phyloP scores from a whole-genome alignment of 2,797 vertebrate genomes.

The Helarctos malayanus region DNA sequence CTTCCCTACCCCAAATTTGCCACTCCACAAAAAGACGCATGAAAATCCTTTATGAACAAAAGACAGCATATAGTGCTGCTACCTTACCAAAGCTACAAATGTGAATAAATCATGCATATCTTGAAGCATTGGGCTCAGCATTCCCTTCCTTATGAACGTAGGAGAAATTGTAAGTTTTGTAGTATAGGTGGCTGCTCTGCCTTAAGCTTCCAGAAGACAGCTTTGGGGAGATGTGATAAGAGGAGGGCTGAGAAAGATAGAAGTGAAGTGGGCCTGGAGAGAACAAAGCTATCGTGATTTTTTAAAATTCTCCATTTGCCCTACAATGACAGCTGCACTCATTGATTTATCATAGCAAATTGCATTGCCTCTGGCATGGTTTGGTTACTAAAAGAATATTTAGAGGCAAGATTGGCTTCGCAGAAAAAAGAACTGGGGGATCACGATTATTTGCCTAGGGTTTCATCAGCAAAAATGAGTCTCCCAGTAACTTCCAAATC shows the following conservation, averaged over 20 bases:
- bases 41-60: neutral
- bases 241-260: neutral
- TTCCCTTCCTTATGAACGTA: neutral
- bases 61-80: neutral
- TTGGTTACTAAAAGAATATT: neutral
- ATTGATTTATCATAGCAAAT: neutral
- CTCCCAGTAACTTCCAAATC: neutral
- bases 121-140: neutral
- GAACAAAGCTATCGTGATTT: neutral
- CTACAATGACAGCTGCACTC: neutral
- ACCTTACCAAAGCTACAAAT: neutral
- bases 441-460: neutral
- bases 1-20: neutral
- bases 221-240: neutral
- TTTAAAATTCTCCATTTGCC: neutral
- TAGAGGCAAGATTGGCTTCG: neutral
- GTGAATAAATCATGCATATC: neutral
- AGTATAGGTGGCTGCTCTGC: neutral
- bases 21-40: neutral
- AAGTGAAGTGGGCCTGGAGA: neutral
- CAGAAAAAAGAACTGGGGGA: neutral
- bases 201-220: neutral
- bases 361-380: neutral
- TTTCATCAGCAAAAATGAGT: neutral
- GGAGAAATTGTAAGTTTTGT: neutral